phyloP scores from a whole-genome alignment of 2,113 vertebrate species.

The Columba janthina region DNA sequence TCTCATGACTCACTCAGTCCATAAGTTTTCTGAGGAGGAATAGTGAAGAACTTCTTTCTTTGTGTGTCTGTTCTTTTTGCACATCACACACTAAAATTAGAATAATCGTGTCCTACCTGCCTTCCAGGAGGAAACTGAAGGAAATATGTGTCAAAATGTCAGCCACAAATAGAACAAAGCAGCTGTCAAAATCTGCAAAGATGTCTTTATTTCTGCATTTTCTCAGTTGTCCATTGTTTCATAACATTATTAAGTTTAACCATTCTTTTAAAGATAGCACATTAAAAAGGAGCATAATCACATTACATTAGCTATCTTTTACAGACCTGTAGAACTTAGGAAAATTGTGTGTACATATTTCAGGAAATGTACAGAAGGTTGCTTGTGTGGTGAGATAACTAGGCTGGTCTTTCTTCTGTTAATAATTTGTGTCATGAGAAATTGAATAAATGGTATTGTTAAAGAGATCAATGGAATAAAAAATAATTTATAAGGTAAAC shows the following conservation, averaged over 20 bases:
- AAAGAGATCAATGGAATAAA: neutral
- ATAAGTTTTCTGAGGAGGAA: neutral
- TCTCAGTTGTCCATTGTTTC: neutral
- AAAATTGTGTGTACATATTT: neutral
- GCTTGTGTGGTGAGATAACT: neutral
- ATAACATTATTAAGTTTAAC: neutral
- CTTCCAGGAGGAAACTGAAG: neutral
- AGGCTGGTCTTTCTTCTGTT: neutral
- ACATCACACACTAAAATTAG: neutral
- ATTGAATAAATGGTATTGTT: neutral
- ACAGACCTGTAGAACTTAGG: neutral
- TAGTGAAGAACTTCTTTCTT: neutral
- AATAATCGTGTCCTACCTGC: neutral
- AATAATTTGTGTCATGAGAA: neutral
- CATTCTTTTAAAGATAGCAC: neutral
- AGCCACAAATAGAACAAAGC: neutral
- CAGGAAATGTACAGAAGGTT: neutral
- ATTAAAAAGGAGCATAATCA: neutral
- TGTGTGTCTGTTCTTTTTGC: neutral
- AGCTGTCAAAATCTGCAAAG: neutral
- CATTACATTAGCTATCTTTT: neutral
- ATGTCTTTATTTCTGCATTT: neutral
- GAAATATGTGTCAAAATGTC: neutral
- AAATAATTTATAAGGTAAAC: neutral
- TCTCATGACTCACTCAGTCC: neutral